Percentiles rank a stretch among this genome's conserved stretches.
These are phyloP conservation scores for Temnopleurus reevesii DNA, from an alignment of 53 echinoderm and acorn worm species.

Conservation along the genomic window DNA sequence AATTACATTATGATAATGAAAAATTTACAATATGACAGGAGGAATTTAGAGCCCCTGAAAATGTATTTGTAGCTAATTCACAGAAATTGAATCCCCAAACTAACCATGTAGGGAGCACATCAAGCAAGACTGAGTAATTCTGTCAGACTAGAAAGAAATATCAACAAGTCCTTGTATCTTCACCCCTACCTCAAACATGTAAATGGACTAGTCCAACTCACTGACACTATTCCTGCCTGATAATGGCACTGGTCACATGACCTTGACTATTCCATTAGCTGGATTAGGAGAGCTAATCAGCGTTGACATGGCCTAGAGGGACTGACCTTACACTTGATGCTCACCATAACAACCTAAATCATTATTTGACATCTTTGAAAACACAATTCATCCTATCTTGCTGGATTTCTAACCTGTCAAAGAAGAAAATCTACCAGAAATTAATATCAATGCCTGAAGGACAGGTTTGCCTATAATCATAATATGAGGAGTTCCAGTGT, in stretches of 20 bases:
- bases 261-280: slow-evolving; percentile 58
- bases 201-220: slow-evolving; percentile 40
- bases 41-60: too few relatives aligned
- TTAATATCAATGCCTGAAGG: background rate
- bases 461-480: too few relatives aligned
- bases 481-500: too few relatives aligned
- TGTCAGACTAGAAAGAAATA: background rate
- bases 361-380: too few relatives aligned
- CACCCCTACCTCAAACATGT: background rate
- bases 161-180: background rate
- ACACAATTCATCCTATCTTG: background rate
- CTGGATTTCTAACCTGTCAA: background rate
- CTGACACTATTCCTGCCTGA: background rate
- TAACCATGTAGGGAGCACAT: too few relatives aligned
- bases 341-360: slow-evolving; percentile 7
- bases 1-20: too few relatives aligned
- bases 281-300: slow-evolving; percentile 22
- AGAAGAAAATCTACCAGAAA: background rate
- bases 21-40: too few relatives aligned
- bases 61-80: too few relatives aligned
- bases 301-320: slow-evolving; percentile 52
- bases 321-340: background rate
- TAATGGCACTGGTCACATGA: slow-evolving; percentile 41
- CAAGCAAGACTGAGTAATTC: background rate
- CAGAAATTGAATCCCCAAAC: too few relatives aligned